Evolutionary conservation across 2,113 vertebrate genomes (phyloP), one percentile per base, ranked within the genome.

Genomic region (Leucopsar rothschildi): DNA sequence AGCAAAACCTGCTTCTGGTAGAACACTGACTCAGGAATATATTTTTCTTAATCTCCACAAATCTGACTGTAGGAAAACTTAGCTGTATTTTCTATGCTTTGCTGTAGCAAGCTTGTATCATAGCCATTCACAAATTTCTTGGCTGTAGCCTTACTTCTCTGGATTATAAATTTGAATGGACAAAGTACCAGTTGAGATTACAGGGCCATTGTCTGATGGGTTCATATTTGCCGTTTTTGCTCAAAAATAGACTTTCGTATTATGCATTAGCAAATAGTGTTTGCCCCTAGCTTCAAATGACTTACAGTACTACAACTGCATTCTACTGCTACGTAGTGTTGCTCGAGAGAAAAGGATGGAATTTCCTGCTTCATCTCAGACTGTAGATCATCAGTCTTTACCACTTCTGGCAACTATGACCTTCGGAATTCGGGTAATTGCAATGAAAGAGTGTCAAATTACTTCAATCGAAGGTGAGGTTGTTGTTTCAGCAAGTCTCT

Each of bases 401-500:
- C 56, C n/a, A 78, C 68, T 94, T 71, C 69, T 84, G 88, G 56
- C 76, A 97, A 85, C 87, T 70, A 10, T 49, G 64, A 96, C 82
- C 72, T 57, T 81, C 3, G 42, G 82, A 95, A 92, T 93, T 86
- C 20, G 31, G 64, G 83, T 86, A 94, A 92, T 93, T 68, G 37
- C 57, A 75, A 78, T 35, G 61, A 90, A 90, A 11, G 12, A n/a
- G 37, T 56, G 89, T 95, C 76, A 69, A 68, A 68, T 92, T 88
- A 35, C 90, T 45, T 94, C 61, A 88, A 40, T 81, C 76, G 92
- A 96, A 96, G 90, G 76, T 91, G 80, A 94, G 86, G 65, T 64
- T 52, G 78, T 56, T 75, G 31, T 93, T 94, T 94, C 92, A 92
- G 86, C 90, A 94, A 90, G 82, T 64, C 60, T 75, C 47, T 70